These are phyloP conservation scores for Protobothrops flavoviridis DNA, from an alignment of 2,113 vertebrate genomes.

Conservation along the genomic window DNA sequence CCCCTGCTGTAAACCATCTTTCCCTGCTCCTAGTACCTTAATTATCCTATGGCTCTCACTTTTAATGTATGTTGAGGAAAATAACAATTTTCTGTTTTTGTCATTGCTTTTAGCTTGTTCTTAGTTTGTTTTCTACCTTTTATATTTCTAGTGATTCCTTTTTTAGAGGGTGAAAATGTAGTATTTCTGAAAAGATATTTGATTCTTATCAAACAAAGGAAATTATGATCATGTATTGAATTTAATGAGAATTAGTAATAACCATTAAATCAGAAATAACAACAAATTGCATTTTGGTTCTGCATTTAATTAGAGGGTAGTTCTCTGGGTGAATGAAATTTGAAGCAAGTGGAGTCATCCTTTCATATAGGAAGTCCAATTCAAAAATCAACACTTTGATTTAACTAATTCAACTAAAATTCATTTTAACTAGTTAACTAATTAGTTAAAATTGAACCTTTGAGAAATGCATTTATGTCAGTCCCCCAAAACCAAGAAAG, in stretches of 20 bases:
- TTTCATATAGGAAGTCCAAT: neutral
- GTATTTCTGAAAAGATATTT: neutral
- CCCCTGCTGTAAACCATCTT: neutral
- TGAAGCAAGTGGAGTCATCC: neutral
- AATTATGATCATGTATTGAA: neutral
- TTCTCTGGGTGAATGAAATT: neutral
- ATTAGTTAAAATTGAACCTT: neutral
- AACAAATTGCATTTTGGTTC: neutral
- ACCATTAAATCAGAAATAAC: neutral
- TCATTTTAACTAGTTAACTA: neutral
- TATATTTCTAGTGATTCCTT: neutral
- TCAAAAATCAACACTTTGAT: neutral
- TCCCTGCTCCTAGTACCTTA: neutral
- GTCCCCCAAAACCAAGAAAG: neutral
- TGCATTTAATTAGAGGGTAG: neutral
- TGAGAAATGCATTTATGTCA: neutral
- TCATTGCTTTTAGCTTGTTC: neutral
- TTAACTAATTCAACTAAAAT: neutral
- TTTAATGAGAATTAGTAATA: neutral
- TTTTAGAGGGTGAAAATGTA: neutral
- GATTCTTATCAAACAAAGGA: neutral
- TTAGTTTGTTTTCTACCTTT: neutral
- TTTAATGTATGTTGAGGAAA: neutral
- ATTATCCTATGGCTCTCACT: neutral
- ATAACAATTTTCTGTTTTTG: neutral